Evolutionary conservation across 2,113 vertebrate species (phyloP).

Genomic region (Brachypodius melanocephalos): DNA sequence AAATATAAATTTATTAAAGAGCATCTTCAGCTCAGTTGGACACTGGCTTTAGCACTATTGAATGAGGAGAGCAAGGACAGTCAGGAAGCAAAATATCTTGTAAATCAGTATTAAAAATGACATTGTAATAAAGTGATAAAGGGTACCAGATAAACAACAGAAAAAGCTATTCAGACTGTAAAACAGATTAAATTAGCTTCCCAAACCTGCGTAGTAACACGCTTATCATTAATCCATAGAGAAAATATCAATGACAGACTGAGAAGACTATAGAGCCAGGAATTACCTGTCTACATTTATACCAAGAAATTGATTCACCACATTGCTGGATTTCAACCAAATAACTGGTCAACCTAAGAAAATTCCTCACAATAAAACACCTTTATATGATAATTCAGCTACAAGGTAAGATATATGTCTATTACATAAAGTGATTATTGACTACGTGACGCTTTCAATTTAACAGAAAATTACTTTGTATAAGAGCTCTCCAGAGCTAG

Average conservation of each 20-base stretch:
- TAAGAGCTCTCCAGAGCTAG: slow-evolving; percentile 7
- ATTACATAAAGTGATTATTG: slow-evolving; percentile 64
- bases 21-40: neutral
- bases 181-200: neutral
- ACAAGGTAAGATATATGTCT: slow-evolving; percentile 11
- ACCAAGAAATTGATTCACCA: neutral
- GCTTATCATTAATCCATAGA: neutral
- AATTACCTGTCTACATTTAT: neutral
- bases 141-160: neutral
- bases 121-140: neutral
- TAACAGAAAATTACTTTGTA: slow-evolving; percentile 33
- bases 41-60: neutral
- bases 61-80: neutral
- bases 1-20: neutral
- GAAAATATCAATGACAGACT: neutral
- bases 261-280: neutral
- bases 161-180: neutral
- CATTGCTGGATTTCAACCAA: slow-evolving; percentile 25
- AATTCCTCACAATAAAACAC: slow-evolving; percentile 32
- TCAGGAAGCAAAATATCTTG: neutral
- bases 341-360: neutral
- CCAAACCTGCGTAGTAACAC: neutral
- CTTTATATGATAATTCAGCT: slow-evolving; percentile 47
- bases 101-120: neutral
- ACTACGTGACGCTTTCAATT: slow-evolving; percentile 45